phyloP scores from a whole-genome alignment of 2,888 invertebrate species.

The Ichneumoninae sp. region DNA sequence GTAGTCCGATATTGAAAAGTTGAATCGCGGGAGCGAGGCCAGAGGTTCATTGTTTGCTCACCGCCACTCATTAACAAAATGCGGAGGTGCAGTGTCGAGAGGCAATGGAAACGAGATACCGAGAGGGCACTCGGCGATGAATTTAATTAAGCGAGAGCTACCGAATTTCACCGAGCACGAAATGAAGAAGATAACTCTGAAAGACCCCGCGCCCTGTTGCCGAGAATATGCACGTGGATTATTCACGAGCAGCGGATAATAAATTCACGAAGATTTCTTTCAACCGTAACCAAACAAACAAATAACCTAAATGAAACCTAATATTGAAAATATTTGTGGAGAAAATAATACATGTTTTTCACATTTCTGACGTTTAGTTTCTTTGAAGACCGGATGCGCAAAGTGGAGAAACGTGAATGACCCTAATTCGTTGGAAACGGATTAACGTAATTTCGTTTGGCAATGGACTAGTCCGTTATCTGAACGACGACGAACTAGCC shows the following conservation, averaged over 20 bases:
- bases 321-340: not conserved
- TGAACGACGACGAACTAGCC: slow-evolving; percentile 23
- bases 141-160: slow-evolving; percentile 44
- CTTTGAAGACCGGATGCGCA: slow-evolving; percentile 30
- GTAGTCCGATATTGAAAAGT: slow-evolving; percentile 20
- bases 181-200: not conserved
- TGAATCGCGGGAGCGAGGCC: slow-evolving; percentile 2
- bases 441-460: slow-evolving; percentile 67
- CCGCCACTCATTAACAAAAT: slow-evolving; percentile 22
- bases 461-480: slow-evolving; percentile 57
- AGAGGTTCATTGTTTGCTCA: slow-evolving; percentile 22
- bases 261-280: not conserved
- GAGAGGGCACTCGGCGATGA: slow-evolving; percentile 28
- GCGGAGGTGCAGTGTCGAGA: not conserved
- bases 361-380: slow-evolving; percentile 35
- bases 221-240: not conserved
- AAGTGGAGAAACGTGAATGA: slow-evolving; percentile 59
- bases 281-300: not conserved
- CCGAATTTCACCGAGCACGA: slow-evolving; percentile 20
- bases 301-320: not conserved
- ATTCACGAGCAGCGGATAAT: not conserved
- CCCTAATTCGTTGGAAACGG: slow-evolving; percentile 63
- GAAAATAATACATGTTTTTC: slow-evolving; percentile 3
- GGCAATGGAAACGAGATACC: slow-evolving; percentile 15
- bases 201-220: not conserved